Evolutionary conservation across 2,113 vertebrate genomes (phyloP).

Genomic region (Stercorarius parasiticus): DNA sequence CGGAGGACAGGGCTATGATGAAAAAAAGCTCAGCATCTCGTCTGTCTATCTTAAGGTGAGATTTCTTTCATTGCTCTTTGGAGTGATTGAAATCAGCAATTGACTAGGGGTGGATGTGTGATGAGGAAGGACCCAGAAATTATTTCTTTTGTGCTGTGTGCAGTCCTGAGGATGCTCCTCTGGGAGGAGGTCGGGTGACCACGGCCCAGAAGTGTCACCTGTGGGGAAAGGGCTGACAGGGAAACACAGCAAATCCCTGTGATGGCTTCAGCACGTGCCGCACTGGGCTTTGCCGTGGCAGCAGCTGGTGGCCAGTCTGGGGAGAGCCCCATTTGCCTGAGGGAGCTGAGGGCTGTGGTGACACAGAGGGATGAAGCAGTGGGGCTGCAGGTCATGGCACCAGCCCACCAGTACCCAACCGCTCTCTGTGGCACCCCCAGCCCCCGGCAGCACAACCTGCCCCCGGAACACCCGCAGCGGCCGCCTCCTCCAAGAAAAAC

Average conservation of each 20-base stretch:
- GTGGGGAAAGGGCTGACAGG: not conserved
- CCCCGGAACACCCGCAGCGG: not conserved
- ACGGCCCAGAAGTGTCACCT: accelerated
- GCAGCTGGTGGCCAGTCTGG: not conserved
- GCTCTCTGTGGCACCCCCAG: not conserved
- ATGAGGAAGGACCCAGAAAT: not conserved
- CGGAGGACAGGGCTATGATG: not conserved
- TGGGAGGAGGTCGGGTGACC: not conserved
- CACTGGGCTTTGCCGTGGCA: accelerated
- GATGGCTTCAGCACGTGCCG: accelerated
- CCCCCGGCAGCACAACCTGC: not conserved
- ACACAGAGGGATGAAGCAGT: not conserved
- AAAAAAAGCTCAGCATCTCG: not conserved
- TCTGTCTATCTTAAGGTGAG: not conserved
- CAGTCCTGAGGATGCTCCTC: not conserved
- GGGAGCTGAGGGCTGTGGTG: not conserved
- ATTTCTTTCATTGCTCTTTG: not conserved
- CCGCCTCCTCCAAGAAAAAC: slow-evolving; percentile 14
- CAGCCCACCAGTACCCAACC: accelerated
- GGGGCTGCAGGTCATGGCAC: accelerated
- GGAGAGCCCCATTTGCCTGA: not conserved
- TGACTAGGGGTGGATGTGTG: not conserved
- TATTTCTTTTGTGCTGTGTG: not conserved
- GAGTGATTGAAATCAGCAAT: not conserved
- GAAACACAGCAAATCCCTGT: not conserved